Percentiles rank a stretch among this genome's conserved stretches.
These are phyloP conservation scores for Hiodon tergisus DNA, from an alignment of 2,113 vertebrate genomes.

Conservation along the genomic window DNA sequence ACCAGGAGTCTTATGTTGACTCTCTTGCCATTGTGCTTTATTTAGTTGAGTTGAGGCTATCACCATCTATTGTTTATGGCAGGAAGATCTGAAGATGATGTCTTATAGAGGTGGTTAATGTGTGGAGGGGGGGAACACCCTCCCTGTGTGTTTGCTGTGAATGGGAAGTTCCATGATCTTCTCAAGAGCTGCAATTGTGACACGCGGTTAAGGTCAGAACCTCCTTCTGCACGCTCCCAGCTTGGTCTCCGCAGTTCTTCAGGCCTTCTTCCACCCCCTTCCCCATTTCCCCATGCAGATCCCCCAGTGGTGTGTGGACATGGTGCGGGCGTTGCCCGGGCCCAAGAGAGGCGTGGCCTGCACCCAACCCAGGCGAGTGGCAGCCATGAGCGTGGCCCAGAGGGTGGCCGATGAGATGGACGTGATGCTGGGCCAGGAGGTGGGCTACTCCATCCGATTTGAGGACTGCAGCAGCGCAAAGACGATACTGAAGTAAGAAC, in stretches of 20 bases:
- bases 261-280: too few relatives aligned
- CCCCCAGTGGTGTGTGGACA: constrained; percentile 95
- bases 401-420: constrained; percentile 97
- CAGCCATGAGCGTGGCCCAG: constrained; percentile 94
- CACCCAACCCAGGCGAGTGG: constrained; percentile 89
- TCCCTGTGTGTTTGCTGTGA: too few relatives aligned
- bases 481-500: constrained; percentile 88
- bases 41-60: too few relatives aligned
- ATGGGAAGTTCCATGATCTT: too few relatives aligned
- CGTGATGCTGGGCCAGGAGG: constrained; percentile 92
- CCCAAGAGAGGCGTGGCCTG: constrained; percentile 89
- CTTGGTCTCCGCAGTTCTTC: not conserved
- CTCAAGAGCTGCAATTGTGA: too few relatives aligned
- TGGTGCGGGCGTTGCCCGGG: constrained; percentile 76
- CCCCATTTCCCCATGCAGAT: constrained; percentile 63
- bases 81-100: too few relatives aligned
- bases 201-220: not conserved
- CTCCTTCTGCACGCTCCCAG: not conserved
- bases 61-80: too few relatives aligned
- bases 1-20: too few relatives aligned
- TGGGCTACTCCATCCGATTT: constrained; percentile 93
- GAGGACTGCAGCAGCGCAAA: constrained; percentile 98
- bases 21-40: too few relatives aligned
- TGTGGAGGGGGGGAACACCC: too few relatives aligned
- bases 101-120: too few relatives aligned